phyloP scores from a whole-genome alignment of 2,888 invertebrate genomes.

The Clistopyga incitator region DNA sequence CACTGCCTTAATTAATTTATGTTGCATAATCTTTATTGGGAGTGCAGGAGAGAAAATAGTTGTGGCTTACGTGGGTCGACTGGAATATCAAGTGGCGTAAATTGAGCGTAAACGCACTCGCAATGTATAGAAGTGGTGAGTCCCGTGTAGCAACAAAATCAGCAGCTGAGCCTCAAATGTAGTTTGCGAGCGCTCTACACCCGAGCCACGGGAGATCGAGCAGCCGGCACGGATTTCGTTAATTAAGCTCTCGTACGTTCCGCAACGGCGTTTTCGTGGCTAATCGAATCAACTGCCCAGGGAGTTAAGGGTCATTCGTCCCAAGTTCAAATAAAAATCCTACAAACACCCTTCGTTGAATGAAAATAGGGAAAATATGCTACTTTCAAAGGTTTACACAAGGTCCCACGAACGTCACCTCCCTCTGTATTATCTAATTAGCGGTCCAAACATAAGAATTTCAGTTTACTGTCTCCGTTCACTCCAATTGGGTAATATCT shows the following conservation, averaged over 20 bases:
- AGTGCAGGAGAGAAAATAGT: not conserved
- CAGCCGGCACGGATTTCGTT: constrained; percentile 79
- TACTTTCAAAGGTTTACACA: too few species aligned
- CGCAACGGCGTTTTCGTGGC: constrained; percentile 74
- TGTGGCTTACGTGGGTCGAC: constrained; percentile 21
- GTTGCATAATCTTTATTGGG: constrained; percentile 10
- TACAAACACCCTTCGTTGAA: too few species aligned
- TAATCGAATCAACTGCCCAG: constrained; percentile 76
- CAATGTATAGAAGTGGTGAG: constrained; percentile 10
- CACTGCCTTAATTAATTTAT: constrained; percentile 14
- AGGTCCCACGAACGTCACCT: too few species aligned
- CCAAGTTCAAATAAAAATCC: too few species aligned
- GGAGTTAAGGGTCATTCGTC: constrained; percentile 32
- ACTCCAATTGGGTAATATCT: too few species aligned
- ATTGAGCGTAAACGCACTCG: constrained; percentile 14
- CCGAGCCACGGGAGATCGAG: constrained; percentile 51
- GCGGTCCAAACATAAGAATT: too few species aligned
- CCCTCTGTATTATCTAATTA: too few species aligned
- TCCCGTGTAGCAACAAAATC: not conserved
- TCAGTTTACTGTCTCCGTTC: too few species aligned
- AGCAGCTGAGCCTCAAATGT: not conserved
- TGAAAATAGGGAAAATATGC: too few species aligned
- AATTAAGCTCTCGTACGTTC: constrained; percentile 78
- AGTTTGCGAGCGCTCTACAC: not conserved
- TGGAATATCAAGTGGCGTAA: constrained; percentile 27